phyloP scores from a whole-genome alignment of 2,113 vertebrate genomes.

The Sinocyclocheilus grahami region DNA sequence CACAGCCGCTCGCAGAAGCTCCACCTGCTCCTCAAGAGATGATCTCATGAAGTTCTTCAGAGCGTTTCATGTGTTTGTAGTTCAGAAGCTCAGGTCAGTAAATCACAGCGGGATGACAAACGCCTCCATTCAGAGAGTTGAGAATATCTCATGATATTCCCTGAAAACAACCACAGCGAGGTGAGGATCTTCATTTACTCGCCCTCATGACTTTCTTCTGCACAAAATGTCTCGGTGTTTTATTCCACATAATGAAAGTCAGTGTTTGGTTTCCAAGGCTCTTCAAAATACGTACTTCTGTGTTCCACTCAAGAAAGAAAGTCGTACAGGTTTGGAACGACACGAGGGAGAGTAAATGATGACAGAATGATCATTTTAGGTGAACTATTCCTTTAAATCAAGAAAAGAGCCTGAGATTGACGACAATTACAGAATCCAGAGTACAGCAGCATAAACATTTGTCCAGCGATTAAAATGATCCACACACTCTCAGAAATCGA shows the following conservation, averaged over 20 bases:
- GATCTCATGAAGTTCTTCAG: not conserved
- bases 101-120: constrained; percentile 50
- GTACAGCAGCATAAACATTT: too few relatives aligned
- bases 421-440: too few relatives aligned
- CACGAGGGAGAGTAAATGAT: too few relatives aligned
- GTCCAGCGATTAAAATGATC: too few relatives aligned
- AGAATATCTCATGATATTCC: constrained; percentile 36
- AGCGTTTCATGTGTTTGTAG: not conserved
- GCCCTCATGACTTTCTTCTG: not conserved
- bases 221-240: too few relatives aligned
- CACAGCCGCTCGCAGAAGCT: not conserved
- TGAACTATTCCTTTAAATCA: not conserved
- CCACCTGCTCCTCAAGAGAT: constrained; percentile 19
- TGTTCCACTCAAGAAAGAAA: not conserved
- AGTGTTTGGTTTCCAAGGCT: not conserved
- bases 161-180: constrained; percentile 42
- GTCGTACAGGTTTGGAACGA: too few relatives aligned
- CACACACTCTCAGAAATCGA: too few relatives aligned
- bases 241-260: not conserved
- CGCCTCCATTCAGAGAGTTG: constrained; percentile 40
- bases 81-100: not conserved
- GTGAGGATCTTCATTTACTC: not conserved
- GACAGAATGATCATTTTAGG: too few relatives aligned
- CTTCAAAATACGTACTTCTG: not conserved
- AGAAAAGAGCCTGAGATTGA: not conserved